Percentiles rank a stretch among this genome's conserved stretches.
phyloP scores from a whole-genome alignment of 2,888 invertebrate species.

The Harpalus rubripes region DNA sequence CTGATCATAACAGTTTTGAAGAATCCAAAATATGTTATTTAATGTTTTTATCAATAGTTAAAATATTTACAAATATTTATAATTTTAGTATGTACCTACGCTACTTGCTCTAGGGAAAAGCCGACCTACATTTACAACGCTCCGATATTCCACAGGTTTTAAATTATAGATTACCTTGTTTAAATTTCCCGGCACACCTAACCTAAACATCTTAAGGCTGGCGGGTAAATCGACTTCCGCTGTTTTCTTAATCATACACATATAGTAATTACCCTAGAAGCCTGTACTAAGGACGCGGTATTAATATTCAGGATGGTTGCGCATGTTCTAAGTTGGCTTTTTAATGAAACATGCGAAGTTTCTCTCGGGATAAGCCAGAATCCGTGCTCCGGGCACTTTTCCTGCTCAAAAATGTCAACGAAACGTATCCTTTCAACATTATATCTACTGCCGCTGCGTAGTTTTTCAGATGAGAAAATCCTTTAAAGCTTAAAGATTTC shows the following conservation, averaged over 20 bases:
- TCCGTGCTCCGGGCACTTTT: constrained; percentile 7
- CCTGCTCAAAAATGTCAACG: constrained; percentile 21
- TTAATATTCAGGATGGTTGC: constrained; percentile 23
- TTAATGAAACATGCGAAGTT: constrained; percentile 45
- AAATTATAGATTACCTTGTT: background rate
- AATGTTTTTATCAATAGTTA: too few species aligned
- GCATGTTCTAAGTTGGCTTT: constrained; percentile 40
- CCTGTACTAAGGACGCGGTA: constrained; percentile 7
- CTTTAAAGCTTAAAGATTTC: too few species aligned
- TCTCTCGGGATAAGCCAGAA: constrained; percentile 7
- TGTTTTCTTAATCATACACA: constrained; percentile 22
- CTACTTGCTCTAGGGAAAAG: too few species aligned
- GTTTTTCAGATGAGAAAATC: too few species aligned
- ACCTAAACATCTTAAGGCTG: constrained; percentile 14
- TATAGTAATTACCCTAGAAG: constrained; percentile 15
- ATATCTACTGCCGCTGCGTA: too few species aligned
- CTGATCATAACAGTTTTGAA: too few species aligned
- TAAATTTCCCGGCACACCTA: background rate
- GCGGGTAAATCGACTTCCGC: constrained; percentile 23
- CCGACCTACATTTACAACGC: too few species aligned
- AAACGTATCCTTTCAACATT: too few species aligned
- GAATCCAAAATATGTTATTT: too few species aligned
- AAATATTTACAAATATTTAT: too few species aligned
- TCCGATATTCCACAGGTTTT: background rate
- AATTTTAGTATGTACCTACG: too few species aligned